Percentiles rank a stretch among this genome's conserved stretches.
phyloP scores from a whole-genome alignment of 2,888 invertebrate species.

The Melieria omissa region DNA sequence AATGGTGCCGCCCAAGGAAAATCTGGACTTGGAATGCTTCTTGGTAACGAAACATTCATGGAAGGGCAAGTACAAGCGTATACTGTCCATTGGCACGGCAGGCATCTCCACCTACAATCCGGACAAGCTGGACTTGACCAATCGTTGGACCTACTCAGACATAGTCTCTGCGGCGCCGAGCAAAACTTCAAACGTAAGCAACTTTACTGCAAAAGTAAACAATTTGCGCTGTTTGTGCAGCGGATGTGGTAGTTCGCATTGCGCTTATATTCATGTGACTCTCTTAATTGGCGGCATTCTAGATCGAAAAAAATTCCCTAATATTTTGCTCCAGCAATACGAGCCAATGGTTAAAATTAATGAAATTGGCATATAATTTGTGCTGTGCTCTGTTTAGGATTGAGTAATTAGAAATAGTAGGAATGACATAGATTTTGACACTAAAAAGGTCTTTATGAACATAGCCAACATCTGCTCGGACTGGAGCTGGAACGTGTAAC shows the following conservation, averaged over 20 bases:
- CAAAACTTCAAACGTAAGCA: conserved; percentile 68
- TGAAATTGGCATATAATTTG: neutral
- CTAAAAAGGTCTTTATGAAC: no score
- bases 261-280: no score
- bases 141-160: conserved; percentile 89
- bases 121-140: conserved; percentile 88
- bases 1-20: conserved; percentile 74
- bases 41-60: conserved; percentile 97
- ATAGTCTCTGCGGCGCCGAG: conserved; percentile 78
- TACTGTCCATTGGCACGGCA: conserved; percentile 94
- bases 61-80: conserved; percentile 99
- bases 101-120: conserved; percentile 98
- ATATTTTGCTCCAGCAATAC: no score
- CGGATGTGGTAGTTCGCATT: no score
- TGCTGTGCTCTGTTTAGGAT: neutral
- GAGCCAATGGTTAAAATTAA: no score
- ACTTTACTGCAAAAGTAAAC: conserved; percentile 53
- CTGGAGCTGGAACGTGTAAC: no score
- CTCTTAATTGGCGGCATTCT: no score
- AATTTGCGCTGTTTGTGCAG: no score
- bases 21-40: conserved; percentile 96
- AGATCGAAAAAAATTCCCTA: no score
- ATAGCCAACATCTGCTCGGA: no score
- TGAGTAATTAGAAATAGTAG: no score
- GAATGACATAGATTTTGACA: no score